Conservation (phyloP, 2,888 invertebrate genomes). For the Melanargia galathea region DNA sequence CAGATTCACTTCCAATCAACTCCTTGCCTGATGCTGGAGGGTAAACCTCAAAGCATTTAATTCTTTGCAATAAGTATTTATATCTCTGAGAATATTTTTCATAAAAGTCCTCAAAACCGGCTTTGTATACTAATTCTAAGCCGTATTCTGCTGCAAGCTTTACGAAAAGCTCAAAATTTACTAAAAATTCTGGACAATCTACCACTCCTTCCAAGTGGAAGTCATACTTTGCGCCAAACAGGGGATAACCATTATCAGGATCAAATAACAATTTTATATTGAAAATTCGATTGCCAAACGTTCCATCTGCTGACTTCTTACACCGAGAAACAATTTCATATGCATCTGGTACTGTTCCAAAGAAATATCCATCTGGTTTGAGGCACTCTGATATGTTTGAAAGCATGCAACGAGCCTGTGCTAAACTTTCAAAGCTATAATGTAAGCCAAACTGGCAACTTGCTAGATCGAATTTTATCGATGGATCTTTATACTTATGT, state of each 20-base stretch:
- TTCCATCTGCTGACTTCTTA: conserved; percentile 78
- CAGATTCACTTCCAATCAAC: conserved; percentile 83
- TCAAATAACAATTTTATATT: conserved; percentile 88
- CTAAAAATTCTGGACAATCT: conserved; percentile 99
- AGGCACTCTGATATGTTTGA: conserved; percentile 95
- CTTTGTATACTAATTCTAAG: conserved; percentile 85
- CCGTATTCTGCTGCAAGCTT: conserved; percentile 88
- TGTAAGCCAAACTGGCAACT: conserved; percentile 99
- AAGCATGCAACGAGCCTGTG: conserved; percentile 95
- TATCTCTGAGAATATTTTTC: conserved; percentile 78
- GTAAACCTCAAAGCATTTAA: conserved; percentile 91
- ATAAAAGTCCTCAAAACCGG: conserved; percentile 91
- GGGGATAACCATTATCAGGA: conserved; percentile 84
- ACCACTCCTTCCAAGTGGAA: conserved; percentile 98
- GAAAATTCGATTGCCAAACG: conserved; percentile 91
- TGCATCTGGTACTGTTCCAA: conserved; percentile 98
- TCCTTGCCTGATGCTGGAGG: conserved; percentile 83
- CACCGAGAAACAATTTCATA: conserved; percentile 92
- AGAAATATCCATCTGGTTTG: conserved; percentile 95
- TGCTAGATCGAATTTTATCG: conserved; percentile 91
- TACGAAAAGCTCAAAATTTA: conserved; percentile 93
- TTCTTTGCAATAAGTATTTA: conserved; percentile 85
- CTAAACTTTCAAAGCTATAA: conserved; percentile 95
- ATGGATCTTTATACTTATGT: conserved; percentile 89
- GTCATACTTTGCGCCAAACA: conserved; percentile 98